These are phyloP conservation scores for Sminthurides aquaticus DNA, from an alignment of 2,888 invertebrate species.

Conservation along the genomic window DNA sequence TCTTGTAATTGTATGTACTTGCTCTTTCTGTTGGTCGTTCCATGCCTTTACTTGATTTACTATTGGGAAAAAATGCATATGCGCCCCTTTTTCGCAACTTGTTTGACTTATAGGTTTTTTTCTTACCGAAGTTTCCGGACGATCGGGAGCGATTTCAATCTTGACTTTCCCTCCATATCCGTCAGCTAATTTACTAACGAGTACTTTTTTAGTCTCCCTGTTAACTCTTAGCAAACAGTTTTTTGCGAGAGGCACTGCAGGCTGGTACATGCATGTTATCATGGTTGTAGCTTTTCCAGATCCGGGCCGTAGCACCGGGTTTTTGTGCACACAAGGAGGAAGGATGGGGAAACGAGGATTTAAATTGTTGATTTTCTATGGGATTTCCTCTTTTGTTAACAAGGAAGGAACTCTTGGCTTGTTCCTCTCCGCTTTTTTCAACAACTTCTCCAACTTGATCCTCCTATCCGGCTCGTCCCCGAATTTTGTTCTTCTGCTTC, in stretches of 20 bases:
- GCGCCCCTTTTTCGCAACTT: no score
- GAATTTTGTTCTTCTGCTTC: no score
- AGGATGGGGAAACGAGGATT: no score
- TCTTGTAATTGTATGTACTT: no score
- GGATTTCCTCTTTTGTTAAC: background rate
- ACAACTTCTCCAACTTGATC: background rate
- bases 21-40: no score
- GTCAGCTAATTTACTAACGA: constrained; percentile 38
- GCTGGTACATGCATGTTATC: constrained; percentile 62
- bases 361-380: background rate
- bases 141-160: constrained; percentile 32
- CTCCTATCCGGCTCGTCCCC: no score
- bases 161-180: constrained; percentile 38
- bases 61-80: no score
- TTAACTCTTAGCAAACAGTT: constrained; percentile 38
- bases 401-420: background rate
- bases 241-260: constrained; percentile 48
- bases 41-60: no score
- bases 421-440: background rate
- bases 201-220: constrained; percentile 40
- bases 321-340: background rate
- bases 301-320: background rate
- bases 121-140: constrained; percentile 12
- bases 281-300: constrained; percentile 45
- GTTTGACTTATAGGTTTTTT: no score